Evolutionary conservation across 2,113 vertebrate genomes (phyloP), one percentile per base, ranked within the genome.

Genomic region (Benitochromis conjunctus): DNA sequence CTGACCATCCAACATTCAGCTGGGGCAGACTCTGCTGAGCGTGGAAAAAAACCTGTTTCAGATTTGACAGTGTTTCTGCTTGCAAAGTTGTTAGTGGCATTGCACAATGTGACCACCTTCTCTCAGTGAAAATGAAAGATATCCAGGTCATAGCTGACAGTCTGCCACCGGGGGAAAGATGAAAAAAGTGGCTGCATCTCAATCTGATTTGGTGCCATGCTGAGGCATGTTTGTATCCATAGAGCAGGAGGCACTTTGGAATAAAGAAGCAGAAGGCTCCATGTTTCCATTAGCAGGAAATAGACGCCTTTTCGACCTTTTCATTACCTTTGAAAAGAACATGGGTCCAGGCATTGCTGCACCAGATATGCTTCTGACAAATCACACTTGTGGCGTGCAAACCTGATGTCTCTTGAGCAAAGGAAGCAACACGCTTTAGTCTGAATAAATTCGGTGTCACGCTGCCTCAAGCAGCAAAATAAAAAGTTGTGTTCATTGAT

Each of bases 221-320:
- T 84, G 24, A 84, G 86, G 69, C 88, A 71, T 60, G 82, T 87
- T 82, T 78, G 51, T 29, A 38, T 81, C 77, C 19, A 5, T 62
- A 38, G 31, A 76, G 38, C 34, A 41, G 76, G 31, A 48, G 82
- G 88, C 6, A 18, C 46, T 76, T 76, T 76, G 71, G 10, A 53
- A 76, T 48, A 38, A 43, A 53, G 62, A 11, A 69, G 57, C 74
- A 82, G 56, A 86, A n/a, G 9, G 57, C 74, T 85, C 85, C 51
- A 26, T 76, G 66, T 91, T 93, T 90, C 89, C 38, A 92, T 94
- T 92, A 88, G 51, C 76, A 31, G 38, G 13, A 81, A 84, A 18
- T 77, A 64, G 38, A 82, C 53, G 53, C 21, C 19, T 80, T 48
- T 81, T 69, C 80, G 26, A 74, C 26, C n/a, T 82, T 79, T 88